phyloP scores from a whole-genome alignment of 2,888 invertebrate species.

The Pasiphila rectangulata region DNA sequence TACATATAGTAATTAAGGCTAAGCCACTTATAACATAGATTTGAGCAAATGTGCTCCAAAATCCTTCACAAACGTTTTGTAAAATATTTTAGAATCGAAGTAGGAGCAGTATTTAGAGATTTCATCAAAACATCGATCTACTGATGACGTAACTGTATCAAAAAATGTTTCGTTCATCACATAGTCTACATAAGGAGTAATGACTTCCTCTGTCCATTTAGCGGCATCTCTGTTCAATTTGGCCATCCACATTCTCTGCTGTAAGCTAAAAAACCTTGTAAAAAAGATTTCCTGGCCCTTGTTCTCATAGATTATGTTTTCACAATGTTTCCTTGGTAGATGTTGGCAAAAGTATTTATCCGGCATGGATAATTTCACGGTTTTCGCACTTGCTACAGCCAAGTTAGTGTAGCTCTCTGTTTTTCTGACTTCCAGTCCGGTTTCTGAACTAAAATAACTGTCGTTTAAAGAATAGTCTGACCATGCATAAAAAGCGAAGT shows the following conservation, averaged over 20 bases:
- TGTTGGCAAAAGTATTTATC: too few species aligned
- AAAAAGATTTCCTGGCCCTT: slow-evolving; percentile 2
- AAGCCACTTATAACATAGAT: background rate
- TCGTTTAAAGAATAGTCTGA: slow-evolving; percentile 11
- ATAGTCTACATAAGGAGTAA: slow-evolving; percentile 8
- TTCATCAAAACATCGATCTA: slow-evolving; percentile 4
- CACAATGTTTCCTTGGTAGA: slow-evolving; percentile 25
- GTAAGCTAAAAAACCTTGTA: slow-evolving; percentile 2
- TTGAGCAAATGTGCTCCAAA: slow-evolving; percentile 10
- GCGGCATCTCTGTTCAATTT: slow-evolving; percentile 5
- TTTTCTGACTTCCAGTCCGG: background rate
- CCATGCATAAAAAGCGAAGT: background rate
- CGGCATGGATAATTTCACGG: slow-evolving; percentile 16
- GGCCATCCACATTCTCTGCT: slow-evolving; percentile 12
- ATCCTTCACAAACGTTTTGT: slow-evolving; percentile 9
- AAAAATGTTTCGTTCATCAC: slow-evolving; percentile 25
- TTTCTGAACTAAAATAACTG: too few species aligned
- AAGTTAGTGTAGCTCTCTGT: slow-evolving; percentile 8
- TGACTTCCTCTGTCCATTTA: slow-evolving; percentile 7
- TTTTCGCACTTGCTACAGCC: slow-evolving; percentile 15
- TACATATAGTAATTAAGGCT: too few species aligned
- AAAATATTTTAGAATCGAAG: slow-evolving; percentile 1
- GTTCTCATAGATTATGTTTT: slow-evolving; percentile 20
- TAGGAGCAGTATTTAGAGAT: slow-evolving; percentile 8
- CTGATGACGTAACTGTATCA: slow-evolving; percentile 4